These are phyloP conservation scores for Aphelenchoides bicaudatus DNA, from an alignment of 2,888 invertebrate genomes.

Conservation along the genomic window DNA sequence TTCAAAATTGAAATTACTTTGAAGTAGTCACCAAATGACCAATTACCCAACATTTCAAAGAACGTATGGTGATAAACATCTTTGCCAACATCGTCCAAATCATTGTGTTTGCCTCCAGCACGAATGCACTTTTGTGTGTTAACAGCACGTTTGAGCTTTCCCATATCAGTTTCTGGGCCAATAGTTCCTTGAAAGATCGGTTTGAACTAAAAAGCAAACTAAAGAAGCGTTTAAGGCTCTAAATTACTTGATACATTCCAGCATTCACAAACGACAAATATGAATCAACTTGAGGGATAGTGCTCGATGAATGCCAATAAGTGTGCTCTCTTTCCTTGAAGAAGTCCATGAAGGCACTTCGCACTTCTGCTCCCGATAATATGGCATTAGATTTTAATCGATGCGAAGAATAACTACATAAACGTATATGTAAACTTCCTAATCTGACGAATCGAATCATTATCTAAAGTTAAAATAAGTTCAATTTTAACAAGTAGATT, in stretches of 20 bases:
- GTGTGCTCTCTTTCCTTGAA: constrained; percentile 72
- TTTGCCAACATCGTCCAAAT: constrained; percentile 97
- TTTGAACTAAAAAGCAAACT: constrained; percentile 71
- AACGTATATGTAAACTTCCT: too few species aligned
- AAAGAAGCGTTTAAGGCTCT: neutral
- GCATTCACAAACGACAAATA: constrained; percentile 94
- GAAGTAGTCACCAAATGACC: constrained; percentile 99
- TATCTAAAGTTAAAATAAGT: too few species aligned
- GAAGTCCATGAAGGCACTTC: constrained; percentile 55
- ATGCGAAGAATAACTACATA: neutral
- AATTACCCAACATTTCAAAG: constrained; percentile 99
- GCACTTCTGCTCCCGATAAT: constrained; percentile 40
- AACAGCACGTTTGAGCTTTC: constrained; percentile 75
- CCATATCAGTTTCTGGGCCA: constrained; percentile 89
- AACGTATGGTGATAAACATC: constrained; percentile 99
- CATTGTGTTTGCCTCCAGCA: constrained; percentile 94
- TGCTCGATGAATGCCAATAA: constrained; percentile 93
- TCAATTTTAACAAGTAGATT: too few species aligned
- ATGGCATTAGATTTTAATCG: neutral
- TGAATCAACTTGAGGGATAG: constrained; percentile 85
- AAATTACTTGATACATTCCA: constrained; percentile 86
- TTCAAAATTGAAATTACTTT: constrained; percentile 67
- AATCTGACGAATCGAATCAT: too few species aligned
- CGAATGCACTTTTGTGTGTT: constrained; percentile 98
- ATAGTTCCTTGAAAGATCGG: constrained; percentile 90